Evolutionary conservation across 2,888 invertebrate species (phyloP), one percentile per base, ranked within the genome.

Genomic region (Camptogramma bilineatum): DNA sequence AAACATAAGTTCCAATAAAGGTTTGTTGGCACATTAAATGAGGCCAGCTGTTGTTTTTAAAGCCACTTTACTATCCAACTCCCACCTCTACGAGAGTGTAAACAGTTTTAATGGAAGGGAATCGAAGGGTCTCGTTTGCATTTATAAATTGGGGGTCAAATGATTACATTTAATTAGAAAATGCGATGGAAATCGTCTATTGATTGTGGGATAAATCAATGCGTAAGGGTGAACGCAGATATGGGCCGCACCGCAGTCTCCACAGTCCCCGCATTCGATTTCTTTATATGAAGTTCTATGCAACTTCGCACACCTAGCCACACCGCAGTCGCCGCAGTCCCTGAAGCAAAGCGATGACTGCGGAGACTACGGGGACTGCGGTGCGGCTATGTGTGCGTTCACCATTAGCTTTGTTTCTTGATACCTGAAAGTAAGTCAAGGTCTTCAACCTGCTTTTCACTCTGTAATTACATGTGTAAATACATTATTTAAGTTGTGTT

Each of bases 51-150:
- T 64, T 64, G 59, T 64, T 64, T 60, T 64, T 64, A 59, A 64
- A 60, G 64, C 59, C 55, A 64, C 52, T 64, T 64, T 59, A 64
- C 59, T 59, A 60, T 55, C 52, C 52, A 58, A 34, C 59, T 46
- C 55, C 46, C 50, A 47, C 59, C 63, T 58, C 58, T 57, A 50
- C 58, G 42, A 39, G 57, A 57, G 53, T 58, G 64, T 60, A 64
- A 64, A 64, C 64, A 64, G 59, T 60, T 64, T 64, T 64, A 64
- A 59, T 59, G 64, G 64, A 58, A 47, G 59, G 55, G 55, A 64
- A 52, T 64, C 64, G 60, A 60, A 60, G 59, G 64, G 64, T 55
- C 59, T 24, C 59, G 47, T 55, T 64, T 60, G 64, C 59, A 64
- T 55, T 64, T 64, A 51, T 55, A 64, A 64, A 64, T 64, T 59